Base-by-base conservation (phyloP, 2,888 invertebrate genomes). In the Eugnorisma glareosa region DNA sequence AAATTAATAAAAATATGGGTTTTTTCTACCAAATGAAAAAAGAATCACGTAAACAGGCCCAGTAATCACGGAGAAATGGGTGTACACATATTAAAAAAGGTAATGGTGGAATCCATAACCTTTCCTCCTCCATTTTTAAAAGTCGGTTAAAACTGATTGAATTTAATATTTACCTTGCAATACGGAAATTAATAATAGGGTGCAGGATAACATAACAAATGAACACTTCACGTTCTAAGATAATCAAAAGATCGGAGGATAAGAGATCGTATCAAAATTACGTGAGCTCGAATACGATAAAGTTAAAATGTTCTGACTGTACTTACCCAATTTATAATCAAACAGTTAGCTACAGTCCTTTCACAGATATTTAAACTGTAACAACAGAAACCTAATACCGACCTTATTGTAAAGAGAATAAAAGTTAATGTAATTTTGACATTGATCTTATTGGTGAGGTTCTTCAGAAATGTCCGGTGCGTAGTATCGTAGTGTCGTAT, bases 261-360 rank as follows among this genome's bases (percentile, higher is more conserved):
- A 82, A 57, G 31, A 82, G 68, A 75, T 84, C 28, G 37, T 85
- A 84, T 84, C 84, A 43, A 15, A 59, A 18, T 43, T 86, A 84
- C 86, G 84, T 84, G 86, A 82, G 75, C 18, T 75, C 57, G 18
- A 54, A 18, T 40, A 57, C 31, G 81, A 83, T 84, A 66, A 31
- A 43, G 28, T 43, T 71, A 48, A 43, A 31, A 28, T 45, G 8
- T 2, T 73, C 11, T 54, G 5, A 18, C 24, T 40, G 10, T 78
- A 24, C 28, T 28, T 28, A 28, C 57, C 28, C 15, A 57, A 13
- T 18, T 21, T 31, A 24, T 45, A 63, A 48, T 48, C n/a, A 64
- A 64, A 51, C 15, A 15, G 21, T 21, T 37, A 37, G 28, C 1
- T 15, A 57, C 7, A 28, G 15, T 28, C 15, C 7, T 28, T 28